Evolutionary conservation across 1,140 invertebrate genomes (phyloP), one percentile per base, ranked within the genome.

Genomic region (Pomacea maculata): DNA sequence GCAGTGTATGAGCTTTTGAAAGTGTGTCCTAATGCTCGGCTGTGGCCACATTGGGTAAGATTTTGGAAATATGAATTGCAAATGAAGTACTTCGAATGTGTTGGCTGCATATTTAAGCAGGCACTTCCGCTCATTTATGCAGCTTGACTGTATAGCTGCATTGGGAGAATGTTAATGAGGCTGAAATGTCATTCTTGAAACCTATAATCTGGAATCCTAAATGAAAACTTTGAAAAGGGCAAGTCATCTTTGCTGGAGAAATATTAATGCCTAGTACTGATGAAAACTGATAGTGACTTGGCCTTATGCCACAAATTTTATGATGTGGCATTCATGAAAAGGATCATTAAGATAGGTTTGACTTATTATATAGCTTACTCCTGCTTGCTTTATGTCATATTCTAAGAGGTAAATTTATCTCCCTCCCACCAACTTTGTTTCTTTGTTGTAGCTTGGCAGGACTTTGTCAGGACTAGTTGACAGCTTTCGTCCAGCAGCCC

Each of bases 1-100:
- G 96, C 98, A 82, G 95, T 98, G 0, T 98, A 97, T 92, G 97
- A 99, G 92, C 95, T 99, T 85, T 94, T 96, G 77, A 96, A 98
- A 92, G 94, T 95, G 57, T 96, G 95, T 91, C 95, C 95, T 64
- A 94, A 97, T 86, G 94, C 95, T 93, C 87, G 86, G 94, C 95
- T 93, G 79, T 96, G 95, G 94, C 96, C 96, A 61, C 97, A 98
- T 92, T 98, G 97, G 97, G 95, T 96, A 94, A 92, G 91, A 82
- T 54, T 71, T 25, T 67, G 70, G 15, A 21, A 19, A 19, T 82
- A 61, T 57, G 61, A 34, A 19, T 54, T 45, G 3, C 9, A 45
- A 73, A 77, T 80, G 57, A 72, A 74, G 68, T 54, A 15, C 4
- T 21, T 70, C 29, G 5, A 21, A 67, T 34, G 34, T 68, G 25